A percentile compares a stretch with the other conserved stretches of the same genome.
phyloP scores from a whole-genome alignment of 2,888 invertebrate species.

The Netelia fuscicornis region DNA sequence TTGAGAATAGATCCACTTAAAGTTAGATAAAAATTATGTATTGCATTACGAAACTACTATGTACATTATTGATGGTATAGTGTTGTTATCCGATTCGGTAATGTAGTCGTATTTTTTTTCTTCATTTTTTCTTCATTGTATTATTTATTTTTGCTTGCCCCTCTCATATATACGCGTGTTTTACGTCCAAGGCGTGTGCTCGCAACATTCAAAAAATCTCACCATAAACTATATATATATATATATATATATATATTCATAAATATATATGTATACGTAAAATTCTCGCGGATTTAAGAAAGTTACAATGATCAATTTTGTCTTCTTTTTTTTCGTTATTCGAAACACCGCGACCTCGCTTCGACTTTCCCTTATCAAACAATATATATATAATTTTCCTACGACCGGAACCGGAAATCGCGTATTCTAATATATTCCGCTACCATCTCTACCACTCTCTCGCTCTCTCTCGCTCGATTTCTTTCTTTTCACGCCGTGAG shows the following conservation, averaged over 20 bases:
- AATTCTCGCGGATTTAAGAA: constrained; percentile 29
- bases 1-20: constrained; percentile 80
- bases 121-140: constrained; percentile 68
- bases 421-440: constrained; percentile 32
- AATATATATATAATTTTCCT: not conserved
- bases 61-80: constrained; percentile 77
- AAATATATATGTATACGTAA: constrained; percentile 48
- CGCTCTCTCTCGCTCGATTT: constrained; percentile 6
- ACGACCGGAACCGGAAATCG: constrained; percentile 34
- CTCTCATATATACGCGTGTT: constrained; percentile 57
- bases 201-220: constrained; percentile 72
- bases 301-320: constrained; percentile 24
- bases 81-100: constrained; percentile 74
- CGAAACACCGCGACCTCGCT: not conserved
- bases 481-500: constrained; percentile 57
- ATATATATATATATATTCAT: constrained; percentile 72
- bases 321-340: not conserved
- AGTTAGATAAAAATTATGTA: constrained; percentile 81
- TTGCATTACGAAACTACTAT: constrained; percentile 83
- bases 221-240: constrained; percentile 78
- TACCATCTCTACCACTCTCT: constrained; percentile 19
- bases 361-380: not conserved
- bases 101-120: constrained; percentile 71
- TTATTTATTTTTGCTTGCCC: constrained; percentile 65
- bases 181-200: constrained; percentile 72